These are phyloP conservation scores for Oryctolagus cuniculus DNA, from an alignment of 2,113 vertebrate genomes.

Conservation along the genomic window mOryCun1.1 NC_091440.1:111768001-111768500, in stretches of 20 bases:
- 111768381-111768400: not conserved
- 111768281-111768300: not conserved
- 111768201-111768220: not conserved
- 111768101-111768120: not conserved
- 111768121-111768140: not conserved
- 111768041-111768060: not conserved
- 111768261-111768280: not conserved
- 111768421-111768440: slow-evolving; percentile 15
- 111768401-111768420: slow-evolving; percentile 36
- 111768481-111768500: not conserved
- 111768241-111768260: not conserved
- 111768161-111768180: not conserved
- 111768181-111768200: not conserved
- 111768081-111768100: not conserved
- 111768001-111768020: not conserved
- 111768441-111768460: not conserved
- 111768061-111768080: not conserved
- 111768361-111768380: not conserved
- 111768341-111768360: not conserved
- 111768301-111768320: not conserved
- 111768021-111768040: not conserved
- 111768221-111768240: not conserved
- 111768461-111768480: not conserved
- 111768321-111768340: not conserved
- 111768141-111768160: not conserved